Evolutionary conservation across 30 jellyfish, hydroid and myxozoan genomes (phyloP).

Genomic region (Cassiopea andromeda): DNA sequence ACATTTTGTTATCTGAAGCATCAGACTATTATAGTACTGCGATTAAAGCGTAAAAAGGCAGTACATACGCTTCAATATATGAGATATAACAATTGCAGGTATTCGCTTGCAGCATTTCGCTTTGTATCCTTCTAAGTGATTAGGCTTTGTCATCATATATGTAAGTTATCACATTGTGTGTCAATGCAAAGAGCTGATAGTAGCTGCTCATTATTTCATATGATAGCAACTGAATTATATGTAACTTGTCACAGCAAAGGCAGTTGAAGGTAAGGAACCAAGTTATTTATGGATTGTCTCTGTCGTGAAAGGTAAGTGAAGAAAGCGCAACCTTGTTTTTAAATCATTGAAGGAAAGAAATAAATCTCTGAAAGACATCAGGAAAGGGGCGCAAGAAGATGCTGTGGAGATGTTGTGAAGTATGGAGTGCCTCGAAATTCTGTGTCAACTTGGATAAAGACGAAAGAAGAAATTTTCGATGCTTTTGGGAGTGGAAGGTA

Average conservation of each 20-base stretch:
- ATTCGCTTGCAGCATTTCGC: too few species aligned
- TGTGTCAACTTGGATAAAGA: constrained; percentile 12
- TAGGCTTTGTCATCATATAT: too few species aligned
- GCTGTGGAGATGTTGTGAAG: constrained; percentile 3
- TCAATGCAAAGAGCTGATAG: too few species aligned
- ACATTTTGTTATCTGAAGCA: too few species aligned
- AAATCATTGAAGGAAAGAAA: background rate
- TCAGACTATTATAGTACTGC: too few species aligned
- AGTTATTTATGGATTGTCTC: background rate
- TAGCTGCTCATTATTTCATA: background rate
- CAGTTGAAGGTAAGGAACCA: background rate
- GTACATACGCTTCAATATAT: too few species aligned
- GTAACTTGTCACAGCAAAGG: too few species aligned
- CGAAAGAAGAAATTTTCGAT: background rate
- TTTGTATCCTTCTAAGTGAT: too few species aligned
- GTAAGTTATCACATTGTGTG: too few species aligned
- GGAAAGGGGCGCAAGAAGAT: constrained; percentile 1
- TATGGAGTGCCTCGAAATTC: constrained; percentile 8
- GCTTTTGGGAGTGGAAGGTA: background rate
- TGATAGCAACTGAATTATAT: background rate
- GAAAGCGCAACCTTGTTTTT: background rate
- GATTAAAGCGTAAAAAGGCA: too few species aligned
- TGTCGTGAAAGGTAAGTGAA: background rate
- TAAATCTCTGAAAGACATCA: background rate
- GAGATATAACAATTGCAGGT: too few species aligned